Conservation (phyloP, 2,797 vertebrate species). For the Chromobotia macracanthus region DNA sequence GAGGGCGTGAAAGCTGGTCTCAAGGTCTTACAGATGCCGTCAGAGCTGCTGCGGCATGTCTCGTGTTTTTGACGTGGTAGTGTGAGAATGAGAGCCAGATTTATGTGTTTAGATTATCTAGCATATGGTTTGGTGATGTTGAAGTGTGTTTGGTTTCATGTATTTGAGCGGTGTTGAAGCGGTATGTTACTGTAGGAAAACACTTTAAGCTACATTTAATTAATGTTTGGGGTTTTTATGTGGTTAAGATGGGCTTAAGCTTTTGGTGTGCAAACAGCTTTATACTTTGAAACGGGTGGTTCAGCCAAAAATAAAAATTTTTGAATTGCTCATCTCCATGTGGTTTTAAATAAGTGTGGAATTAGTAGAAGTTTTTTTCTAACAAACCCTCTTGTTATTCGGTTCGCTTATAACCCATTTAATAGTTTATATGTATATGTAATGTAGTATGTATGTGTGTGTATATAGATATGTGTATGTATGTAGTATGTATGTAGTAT, state of each 20-base stretch:
- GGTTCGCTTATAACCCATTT: no score
- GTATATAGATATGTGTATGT: no score
- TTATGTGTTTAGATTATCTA: constrained; percentile 12
- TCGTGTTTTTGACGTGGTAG: background rate
- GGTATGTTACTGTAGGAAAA: background rate
- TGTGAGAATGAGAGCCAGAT: background rate
- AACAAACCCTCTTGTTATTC: no score
- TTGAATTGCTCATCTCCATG: background rate
- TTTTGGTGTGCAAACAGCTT: background rate
- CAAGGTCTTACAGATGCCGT: constrained; percentile 21
- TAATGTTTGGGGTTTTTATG: background rate
- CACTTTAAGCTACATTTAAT: constrained; percentile 11
- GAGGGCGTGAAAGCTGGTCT: constrained; percentile 38
- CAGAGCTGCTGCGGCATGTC: background rate
- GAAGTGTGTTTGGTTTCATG: background rate
- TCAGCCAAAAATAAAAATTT: background rate
- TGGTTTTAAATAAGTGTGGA: background rate
- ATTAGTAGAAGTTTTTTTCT: background rate
- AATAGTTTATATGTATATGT: no score
- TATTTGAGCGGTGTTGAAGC: background rate
- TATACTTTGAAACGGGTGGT: background rate
- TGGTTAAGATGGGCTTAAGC: background rate
- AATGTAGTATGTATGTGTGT: no score
- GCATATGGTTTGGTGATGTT: constrained; percentile 3
- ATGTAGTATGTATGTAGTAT: no score